Conservation (phyloP, 2,888 invertebrate species). For the Microctonus brassicae region DNA sequence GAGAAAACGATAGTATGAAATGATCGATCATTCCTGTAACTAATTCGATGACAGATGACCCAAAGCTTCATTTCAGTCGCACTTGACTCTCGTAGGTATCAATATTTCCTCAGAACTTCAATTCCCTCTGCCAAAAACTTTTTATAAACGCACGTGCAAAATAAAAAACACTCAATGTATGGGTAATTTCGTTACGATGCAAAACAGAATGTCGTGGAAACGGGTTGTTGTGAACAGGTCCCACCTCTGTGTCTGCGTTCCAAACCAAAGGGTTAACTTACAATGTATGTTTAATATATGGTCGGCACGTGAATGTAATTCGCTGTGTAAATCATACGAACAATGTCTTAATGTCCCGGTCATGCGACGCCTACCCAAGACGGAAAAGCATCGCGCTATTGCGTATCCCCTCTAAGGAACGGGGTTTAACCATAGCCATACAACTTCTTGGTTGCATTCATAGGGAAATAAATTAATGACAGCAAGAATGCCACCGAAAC, state of each 20-base stretch:
- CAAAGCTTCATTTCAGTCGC: background rate
- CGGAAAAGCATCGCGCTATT: constrained; percentile 62
- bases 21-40: constrained; percentile 9
- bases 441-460: constrained; percentile 57
- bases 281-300: constrained; percentile 69
- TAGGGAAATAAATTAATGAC: constrained; percentile 68
- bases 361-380: constrained; percentile 68
- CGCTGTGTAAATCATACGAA: constrained; percentile 69
- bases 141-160: no score
- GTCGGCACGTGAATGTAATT: constrained; percentile 68
- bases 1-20: background rate
- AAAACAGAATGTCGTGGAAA: constrained; percentile 32
- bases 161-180: no score
- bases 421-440: constrained; percentile 44
- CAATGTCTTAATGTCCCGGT: constrained; percentile 70
- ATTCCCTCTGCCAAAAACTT: no score
- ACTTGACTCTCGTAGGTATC: background rate
- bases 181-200: constrained; percentile 23
- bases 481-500: constrained; percentile 42
- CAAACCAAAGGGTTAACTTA: constrained; percentile 58
- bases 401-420: constrained; percentile 49
- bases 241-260: constrained; percentile 18
- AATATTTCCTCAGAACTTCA: no score
- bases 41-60: constrained; percentile 25
- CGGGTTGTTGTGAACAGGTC: constrained; percentile 27